Evolutionary conservation across 1,140 invertebrate species (phyloP), one percentile per base, ranked within the genome.

Genomic region (Cryptotermes secundus): DNA sequence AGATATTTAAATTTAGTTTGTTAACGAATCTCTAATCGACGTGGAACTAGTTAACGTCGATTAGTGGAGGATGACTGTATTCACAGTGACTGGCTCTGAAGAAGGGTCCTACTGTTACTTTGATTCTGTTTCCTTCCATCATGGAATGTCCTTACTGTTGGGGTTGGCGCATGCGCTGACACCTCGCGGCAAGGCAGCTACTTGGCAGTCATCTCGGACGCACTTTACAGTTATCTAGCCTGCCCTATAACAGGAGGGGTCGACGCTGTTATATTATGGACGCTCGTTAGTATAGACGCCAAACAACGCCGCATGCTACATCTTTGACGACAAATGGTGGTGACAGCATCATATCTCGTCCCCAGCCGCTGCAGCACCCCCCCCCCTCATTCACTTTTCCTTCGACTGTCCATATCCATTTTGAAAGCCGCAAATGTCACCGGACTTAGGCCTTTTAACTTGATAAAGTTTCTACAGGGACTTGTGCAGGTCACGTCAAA

Each of bases 401-500:
- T 72, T n/a, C n/a, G 59, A 72, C 53, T 72, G 59, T 72, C 59
- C 59, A 72, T 72, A 72, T 72, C 59, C 59, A n/a, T 72, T 72
- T 72, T 72, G 59, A 14, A 72, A 72, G 59, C 59, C 59, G n/a
- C 59, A 31, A 72, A 72, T 72, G 59, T n/a, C 59, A 9, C n/a
- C 59, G n/a, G n/a, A 72, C 59, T 72, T 31, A n/a, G n/a, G 59
- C 59, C n/a, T 72, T n/a, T 4, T 72, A 72, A 72, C 59, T n/a
- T 72, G 59, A 72, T 72, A 72, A 72, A 72, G 59, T 72, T 72
- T 31, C 26, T 72, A n/a, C 59, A 31, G 6, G 3, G 6, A 72
- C 9, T 72, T 65, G 59, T 31, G 6, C 26, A n/a, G 0, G 59
- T 72, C 59, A 72, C 59, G 16, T 72, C 59, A 72, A 31, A 72